Base-by-base conservation (phyloP, 1,140 invertebrate species). In the Carposina sasakii region DNA sequence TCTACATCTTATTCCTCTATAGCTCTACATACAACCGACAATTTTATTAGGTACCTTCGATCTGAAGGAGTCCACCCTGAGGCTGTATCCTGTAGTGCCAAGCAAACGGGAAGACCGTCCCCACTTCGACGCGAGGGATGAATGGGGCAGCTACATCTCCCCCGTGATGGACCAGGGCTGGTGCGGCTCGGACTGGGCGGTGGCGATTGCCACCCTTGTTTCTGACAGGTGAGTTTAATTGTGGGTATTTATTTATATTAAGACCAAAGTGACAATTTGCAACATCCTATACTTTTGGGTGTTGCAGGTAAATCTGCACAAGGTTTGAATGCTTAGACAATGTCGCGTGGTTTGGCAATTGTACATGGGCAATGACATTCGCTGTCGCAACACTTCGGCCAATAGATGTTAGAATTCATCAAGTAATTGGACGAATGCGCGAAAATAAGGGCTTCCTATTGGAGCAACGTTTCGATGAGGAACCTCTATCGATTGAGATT, bases 171-270 rank as follows among this genome's bases (percentile, higher is more conserved):
- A 99, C 82, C 97, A 99, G 90, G 92, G 92, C 24, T 96, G 96
- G 92, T 95, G 96, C 67, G 96, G 91, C 0, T 89, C 95, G 0
- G 97, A 96, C 1, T 98, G 96, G 96, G 96, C 96, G 0, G 89
- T 98, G 26, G 94, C 94, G 0, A 94, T 96, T 0, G 90, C 91
- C 9, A 90, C 89, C 2, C 90, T 95, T n/a, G 92, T 91, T 45
- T 91, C 91, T 30, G 93, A 94, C 67, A 89, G 90, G 79, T 91
- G 67, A 64, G 46, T 36, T 8, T 6, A 6, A 28, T 28, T 28
- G 24, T 12, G n/a, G n/a, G n/a, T n/a, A n/a, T n/a, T n/a, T n/a
- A n/a, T n/a, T n/a, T n/a, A n/a, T n/a, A n/a, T n/a, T n/a, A n/a
- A n/a, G n/a, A n/a, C n/a, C n/a, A n/a, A n/a, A n/a, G n/a, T 28